phyloP scores from a whole-genome alignment of 2,888 invertebrate genomes.

The Acholoe squamosa region DNA sequence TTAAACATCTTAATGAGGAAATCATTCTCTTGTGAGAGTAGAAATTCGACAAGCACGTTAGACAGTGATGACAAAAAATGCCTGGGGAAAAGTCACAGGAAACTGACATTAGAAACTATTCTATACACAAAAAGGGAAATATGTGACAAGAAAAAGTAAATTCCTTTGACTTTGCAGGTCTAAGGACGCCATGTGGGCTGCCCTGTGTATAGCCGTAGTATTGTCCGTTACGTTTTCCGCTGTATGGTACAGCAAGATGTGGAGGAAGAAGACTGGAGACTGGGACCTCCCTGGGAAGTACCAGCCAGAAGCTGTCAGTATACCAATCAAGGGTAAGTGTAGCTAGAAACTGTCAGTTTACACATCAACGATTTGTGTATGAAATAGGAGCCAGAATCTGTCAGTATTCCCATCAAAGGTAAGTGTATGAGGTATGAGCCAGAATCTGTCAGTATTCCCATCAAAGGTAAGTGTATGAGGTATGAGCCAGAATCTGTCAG shows the following conservation, averaged over 20 bases:
- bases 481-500: too few relatives aligned
- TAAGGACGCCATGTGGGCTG: slow-evolving; percentile 26
- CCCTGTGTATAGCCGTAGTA: not conserved
- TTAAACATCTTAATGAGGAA: too few relatives aligned
- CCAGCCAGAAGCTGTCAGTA: not conserved
- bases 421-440: not conserved
- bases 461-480: too few relatives aligned
- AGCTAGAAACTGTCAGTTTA: not conserved
- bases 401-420: slow-evolving; percentile 5
- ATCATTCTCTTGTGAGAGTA: not conserved
- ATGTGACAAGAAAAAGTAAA: too few relatives aligned
- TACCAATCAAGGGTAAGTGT: not conserved
- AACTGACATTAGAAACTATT: too few relatives aligned
- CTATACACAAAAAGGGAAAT: too few relatives aligned
- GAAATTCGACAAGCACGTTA: not conserved
- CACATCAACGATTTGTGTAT: not conserved
- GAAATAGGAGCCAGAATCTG: not conserved
- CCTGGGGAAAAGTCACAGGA: not conserved
- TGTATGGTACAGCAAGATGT: slow-evolving; percentile 52
- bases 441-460: too few relatives aligned
- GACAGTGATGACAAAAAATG: not conserved
- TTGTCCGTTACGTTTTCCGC: not conserved
- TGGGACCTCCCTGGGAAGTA: slow-evolving; percentile 2
- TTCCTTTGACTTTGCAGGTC: slow-evolving; percentile 42
- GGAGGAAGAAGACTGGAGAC: slow-evolving; percentile 15